Percentiles rank a stretch among this genome's conserved stretches.
Conservation (phyloP, 2,113 vertebrate species). For the Potamarius usumacintae region DNA sequence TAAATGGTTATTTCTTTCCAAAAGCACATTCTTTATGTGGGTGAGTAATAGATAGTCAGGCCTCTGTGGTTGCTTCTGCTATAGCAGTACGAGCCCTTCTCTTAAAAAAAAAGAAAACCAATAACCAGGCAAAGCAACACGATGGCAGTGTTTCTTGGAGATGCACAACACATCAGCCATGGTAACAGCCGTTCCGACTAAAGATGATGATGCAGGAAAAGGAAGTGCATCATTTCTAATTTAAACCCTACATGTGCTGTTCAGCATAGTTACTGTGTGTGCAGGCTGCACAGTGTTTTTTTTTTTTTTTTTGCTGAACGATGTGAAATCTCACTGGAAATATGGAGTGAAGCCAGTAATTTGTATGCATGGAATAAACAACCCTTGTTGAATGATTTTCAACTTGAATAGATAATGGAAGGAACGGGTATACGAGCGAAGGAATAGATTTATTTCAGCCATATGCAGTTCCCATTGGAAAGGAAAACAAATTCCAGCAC, state of each 20-base stretch:
- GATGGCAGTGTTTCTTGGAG: slow-evolving; percentile 41
- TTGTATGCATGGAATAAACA: slow-evolving; percentile 29
- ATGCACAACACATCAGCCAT: slow-evolving; percentile 36
- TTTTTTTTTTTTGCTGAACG: not conserved
- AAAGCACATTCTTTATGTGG: slow-evolving; percentile 36
- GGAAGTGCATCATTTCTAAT: not conserved
- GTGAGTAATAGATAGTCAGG: slow-evolving; percentile 40
- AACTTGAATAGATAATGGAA: slow-evolving; percentile 33
- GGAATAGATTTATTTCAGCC: slow-evolving; percentile 7
- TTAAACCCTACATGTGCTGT: not conserved
- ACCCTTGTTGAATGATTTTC: not conserved
- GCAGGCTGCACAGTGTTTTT: not conserved
- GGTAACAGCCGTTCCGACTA: slow-evolving; percentile 23
- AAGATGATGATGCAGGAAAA: slow-evolving; percentile 4
- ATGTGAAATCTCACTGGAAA: slow-evolving; percentile 22
- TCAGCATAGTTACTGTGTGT: not conserved
- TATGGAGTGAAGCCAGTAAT: slow-evolving; percentile 1
- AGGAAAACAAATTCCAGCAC: not conserved
- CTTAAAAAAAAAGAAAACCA: slow-evolving; percentile 38
- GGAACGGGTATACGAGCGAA: slow-evolving; percentile 22
- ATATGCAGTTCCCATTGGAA: not conserved
- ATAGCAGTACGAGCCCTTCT: slow-evolving; percentile 23
- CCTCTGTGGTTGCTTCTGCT: slow-evolving; percentile 43
- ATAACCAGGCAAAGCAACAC: slow-evolving; percentile 48
- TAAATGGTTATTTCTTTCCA: slow-evolving; percentile 3